These are phyloP conservation scores for Ataeniobius toweri DNA, from an alignment of 2,797 vertebrate genomes.

Conservation along the genomic window DNA sequence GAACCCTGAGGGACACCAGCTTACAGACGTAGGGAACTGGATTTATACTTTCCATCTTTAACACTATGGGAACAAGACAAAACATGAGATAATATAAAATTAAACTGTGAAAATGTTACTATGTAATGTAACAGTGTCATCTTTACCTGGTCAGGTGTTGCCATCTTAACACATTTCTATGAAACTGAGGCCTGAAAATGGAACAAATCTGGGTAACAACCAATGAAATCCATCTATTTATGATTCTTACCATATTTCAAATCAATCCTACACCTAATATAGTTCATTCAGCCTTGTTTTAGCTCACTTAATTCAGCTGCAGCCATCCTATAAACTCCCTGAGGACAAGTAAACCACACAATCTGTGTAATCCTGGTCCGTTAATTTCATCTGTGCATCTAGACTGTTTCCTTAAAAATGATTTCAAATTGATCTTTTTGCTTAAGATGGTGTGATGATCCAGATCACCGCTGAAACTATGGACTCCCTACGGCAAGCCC, in stretches of 20 bases:
- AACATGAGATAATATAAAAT: neutral
- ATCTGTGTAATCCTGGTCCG: neutral
- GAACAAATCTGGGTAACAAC: neutral
- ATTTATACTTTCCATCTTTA: neutral
- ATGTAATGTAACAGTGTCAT: no score
- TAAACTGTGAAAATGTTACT: neutral
- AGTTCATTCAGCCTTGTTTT: neutral
- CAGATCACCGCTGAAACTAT: conserved; percentile 98
- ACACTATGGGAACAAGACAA: neutral
- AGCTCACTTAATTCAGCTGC: neutral
- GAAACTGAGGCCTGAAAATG: neutral
- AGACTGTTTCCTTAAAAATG: neutral
- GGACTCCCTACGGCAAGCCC: conserved; percentile 92
- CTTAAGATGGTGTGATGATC: conserved; percentile 94
- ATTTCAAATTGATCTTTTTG: neutral
- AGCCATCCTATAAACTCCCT: neutral
- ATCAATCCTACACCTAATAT: neutral
- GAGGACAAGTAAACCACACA: neutral
- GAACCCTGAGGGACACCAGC: neutral
- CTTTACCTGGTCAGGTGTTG: neutral
- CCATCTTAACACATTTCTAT: neutral
- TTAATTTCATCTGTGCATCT: neutral
- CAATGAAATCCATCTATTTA: neutral
- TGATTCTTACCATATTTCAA: neutral
- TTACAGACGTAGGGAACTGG: neutral